phyloP scores from a whole-genome alignment of 2,797 vertebrate species.

The Morelia viridis region DNA sequence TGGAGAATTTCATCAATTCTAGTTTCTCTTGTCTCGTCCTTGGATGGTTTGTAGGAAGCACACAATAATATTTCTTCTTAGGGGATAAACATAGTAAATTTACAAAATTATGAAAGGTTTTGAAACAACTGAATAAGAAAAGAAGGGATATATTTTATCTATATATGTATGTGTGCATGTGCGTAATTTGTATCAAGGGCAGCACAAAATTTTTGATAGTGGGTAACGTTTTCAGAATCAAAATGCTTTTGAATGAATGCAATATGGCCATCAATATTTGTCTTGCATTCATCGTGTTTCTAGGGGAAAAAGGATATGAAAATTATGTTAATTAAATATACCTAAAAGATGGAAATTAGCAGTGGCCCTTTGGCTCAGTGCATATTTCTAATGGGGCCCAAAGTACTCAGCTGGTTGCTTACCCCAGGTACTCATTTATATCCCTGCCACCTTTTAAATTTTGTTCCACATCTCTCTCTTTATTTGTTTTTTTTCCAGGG shows the following conservation, averaged over 20 bases:
- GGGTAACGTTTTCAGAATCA: constrained; percentile 4
- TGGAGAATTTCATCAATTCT: too few relatives aligned
- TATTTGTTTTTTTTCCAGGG: constrained; percentile 61
- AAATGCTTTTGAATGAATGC: constrained; percentile 16
- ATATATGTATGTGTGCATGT: background rate
- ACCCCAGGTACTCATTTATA: constrained; percentile 49
- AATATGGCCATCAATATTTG: constrained; percentile 1
- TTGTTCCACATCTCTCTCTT: constrained; percentile 51
- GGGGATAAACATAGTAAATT: too few relatives aligned
- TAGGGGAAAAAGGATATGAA: background rate
- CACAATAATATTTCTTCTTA: too few relatives aligned
- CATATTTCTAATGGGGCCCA: constrained; percentile 21
- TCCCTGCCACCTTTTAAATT: constrained; percentile 58
- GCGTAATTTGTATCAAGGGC: background rate
- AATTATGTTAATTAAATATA: constrained; percentile 30
- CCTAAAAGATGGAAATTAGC: constrained; percentile 32
- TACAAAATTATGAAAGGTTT: too few relatives aligned
- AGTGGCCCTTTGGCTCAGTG: constrained; percentile 17
- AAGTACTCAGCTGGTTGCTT: constrained; percentile 13
- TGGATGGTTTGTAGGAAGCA: too few relatives aligned
- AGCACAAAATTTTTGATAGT: background rate
- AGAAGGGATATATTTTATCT: too few relatives aligned
- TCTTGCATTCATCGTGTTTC: constrained; percentile 13
- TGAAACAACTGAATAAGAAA: too few relatives aligned
- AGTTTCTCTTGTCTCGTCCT: too few relatives aligned